These are phyloP conservation scores for Scaptomyza reducta DNA, from an alignment of 2,888 invertebrate genomes.

Conservation along the genomic window DNA sequence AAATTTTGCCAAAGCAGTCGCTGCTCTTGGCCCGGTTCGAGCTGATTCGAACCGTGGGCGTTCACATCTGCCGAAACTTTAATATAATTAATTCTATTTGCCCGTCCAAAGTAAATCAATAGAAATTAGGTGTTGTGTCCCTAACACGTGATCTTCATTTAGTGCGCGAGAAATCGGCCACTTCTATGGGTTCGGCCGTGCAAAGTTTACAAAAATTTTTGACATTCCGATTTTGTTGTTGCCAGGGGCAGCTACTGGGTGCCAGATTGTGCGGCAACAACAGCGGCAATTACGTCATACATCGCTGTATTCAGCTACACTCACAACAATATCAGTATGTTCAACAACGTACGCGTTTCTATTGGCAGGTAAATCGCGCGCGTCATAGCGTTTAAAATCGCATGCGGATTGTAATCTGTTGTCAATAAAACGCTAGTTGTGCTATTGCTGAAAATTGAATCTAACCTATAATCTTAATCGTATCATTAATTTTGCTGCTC, in stretches of 20 bases:
- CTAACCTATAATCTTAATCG: neutral
- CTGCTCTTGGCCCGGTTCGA: constrained; percentile 30
- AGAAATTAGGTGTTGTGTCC: constrained; percentile 13
- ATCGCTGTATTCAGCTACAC: constrained; percentile 24
- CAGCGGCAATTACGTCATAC: constrained; percentile 38
- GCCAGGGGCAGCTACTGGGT: constrained; percentile 11
- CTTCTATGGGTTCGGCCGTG: constrained; percentile 41
- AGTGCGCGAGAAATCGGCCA: constrained; percentile 4
- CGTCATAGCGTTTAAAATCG: constrained; percentile 16
- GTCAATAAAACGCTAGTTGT: neutral
- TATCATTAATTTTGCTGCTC: too few species aligned
- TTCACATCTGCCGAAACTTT: constrained; percentile 30
- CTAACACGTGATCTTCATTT: constrained; percentile 51
- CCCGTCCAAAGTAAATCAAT: constrained; percentile 19
- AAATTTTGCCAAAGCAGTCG: constrained; percentile 41
- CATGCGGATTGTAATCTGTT: neutral
- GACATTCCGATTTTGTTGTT: constrained; percentile 35
- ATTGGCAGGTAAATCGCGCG: constrained; percentile 54
- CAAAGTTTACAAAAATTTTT: constrained; percentile 41
- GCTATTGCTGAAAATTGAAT: neutral
- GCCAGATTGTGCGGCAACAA: constrained; percentile 12
- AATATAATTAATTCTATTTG: constrained; percentile 25
- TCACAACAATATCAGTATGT: constrained; percentile 19
- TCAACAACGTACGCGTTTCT: constrained; percentile 30
- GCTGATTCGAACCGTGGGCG: constrained; percentile 44